A percentile compares a stretch with the other conserved stretches of the same genome.
Evolutionary conservation across 2,888 invertebrate species (phyloP).

Genomic region (Acleris cristana): DNA sequence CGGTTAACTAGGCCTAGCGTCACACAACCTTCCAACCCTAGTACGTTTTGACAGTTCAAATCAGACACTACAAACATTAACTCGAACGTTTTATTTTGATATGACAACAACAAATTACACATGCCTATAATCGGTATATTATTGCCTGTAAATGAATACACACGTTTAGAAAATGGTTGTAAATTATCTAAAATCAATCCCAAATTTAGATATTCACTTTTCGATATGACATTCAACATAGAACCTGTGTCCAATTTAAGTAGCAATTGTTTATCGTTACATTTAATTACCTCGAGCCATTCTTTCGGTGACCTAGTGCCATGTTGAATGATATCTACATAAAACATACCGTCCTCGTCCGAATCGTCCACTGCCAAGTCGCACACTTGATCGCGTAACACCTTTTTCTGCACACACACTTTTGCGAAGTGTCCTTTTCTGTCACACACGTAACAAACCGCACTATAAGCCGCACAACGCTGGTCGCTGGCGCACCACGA

Average conservation of each 20-base stretch:
- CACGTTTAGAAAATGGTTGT: slow-evolving; percentile 7
- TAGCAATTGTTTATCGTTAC: slow-evolving; percentile 6
- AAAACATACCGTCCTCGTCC: slow-evolving; percentile 17
- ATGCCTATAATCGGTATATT: slow-evolving; percentile 25
- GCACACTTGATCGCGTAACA: slow-evolving; percentile 17
- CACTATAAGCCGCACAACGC: slow-evolving; percentile 24
- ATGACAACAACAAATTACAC: slow-evolving; percentile 3
- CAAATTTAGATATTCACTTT: slow-evolving; percentile 12
- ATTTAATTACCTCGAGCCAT: background rate
- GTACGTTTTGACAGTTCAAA: slow-evolving; percentile 14
- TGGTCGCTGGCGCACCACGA: slow-evolving; percentile 10
- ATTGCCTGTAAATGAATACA: slow-evolving; percentile 35
- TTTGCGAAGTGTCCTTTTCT: background rate
- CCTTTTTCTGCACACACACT: background rate
- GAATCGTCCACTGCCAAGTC: slow-evolving; percentile 7
- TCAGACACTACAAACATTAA: slow-evolving; percentile 17
- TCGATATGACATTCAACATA: slow-evolving; percentile 35
- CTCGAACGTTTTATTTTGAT: slow-evolving; percentile 21
- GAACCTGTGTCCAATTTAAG: slow-evolving; percentile 34
- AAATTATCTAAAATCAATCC: slow-evolving; percentile 15
- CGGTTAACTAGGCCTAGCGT: slow-evolving; percentile 2
- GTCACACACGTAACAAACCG: background rate
- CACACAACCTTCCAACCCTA: slow-evolving; percentile 1
- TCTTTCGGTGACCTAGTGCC: background rate
- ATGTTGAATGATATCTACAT: slow-evolving; percentile 8